Conservation (phyloP, 1,140 invertebrate species). For the Daktulosphaira vitifoliae region DNA sequence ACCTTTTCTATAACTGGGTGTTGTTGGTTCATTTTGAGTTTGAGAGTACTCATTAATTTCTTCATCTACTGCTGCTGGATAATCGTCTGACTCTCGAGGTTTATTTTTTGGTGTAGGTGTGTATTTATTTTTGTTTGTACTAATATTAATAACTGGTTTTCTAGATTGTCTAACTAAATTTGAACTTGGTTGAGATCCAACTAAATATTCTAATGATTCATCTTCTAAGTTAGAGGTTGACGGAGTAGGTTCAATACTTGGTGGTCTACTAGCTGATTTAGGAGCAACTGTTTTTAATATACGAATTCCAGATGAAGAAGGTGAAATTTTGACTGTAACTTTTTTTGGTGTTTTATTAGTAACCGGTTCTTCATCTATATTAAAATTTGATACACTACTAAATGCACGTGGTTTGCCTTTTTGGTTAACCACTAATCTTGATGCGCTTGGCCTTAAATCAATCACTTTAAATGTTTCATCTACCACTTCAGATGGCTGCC, state of each 20-base stretch:
- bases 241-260: conserved; percentile 38
- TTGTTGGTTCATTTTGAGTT: conserved; percentile 7
- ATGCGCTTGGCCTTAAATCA: conserved; percentile 43
- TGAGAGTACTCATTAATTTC: conserved; percentile 11
- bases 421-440: background rate
- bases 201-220: conserved; percentile 31
- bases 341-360: conserved; percentile 80
- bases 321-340: conserved; percentile 74
- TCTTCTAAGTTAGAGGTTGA: conserved; percentile 44
- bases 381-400: conserved; percentile 70
- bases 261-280: conserved; percentile 34
- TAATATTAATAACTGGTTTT: conserved; percentile 42
- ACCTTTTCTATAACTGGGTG: conserved; percentile 24
- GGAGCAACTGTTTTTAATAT: conserved; percentile 66
- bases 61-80: conserved; percentile 14
- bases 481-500: conserved; percentile 68
- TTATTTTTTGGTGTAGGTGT: conserved; percentile 24
- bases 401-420: conserved; percentile 59
- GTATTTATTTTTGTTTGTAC: conserved; percentile 26
- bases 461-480: conserved; percentile 63
- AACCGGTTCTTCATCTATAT: conserved; percentile 70
- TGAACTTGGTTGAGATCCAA: conserved; percentile 42
- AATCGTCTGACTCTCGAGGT: conserved; percentile 24
- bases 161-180: conserved; percentile 48
- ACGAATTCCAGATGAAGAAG: conserved; percentile 48